These are phyloP conservation scores for Sebastes kiyomatsui DNA, from an alignment of 2,797 vertebrate genomes.

Conservation along the genomic window DNA sequence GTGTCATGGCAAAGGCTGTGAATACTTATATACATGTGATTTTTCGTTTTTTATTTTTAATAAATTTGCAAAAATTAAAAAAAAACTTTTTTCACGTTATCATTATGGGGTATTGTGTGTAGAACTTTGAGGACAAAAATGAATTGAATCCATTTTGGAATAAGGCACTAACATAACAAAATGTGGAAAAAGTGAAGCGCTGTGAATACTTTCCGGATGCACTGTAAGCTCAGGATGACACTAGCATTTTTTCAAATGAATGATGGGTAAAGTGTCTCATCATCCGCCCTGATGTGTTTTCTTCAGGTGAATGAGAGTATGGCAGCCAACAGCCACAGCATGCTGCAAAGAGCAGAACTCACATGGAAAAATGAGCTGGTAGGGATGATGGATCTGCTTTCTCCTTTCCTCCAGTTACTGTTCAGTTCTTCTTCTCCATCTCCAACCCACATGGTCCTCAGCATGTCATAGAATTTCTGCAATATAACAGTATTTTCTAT, in stretches of 20 bases:
- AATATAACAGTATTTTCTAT: not conserved
- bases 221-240: too few species aligned
- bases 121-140: too few species aligned
- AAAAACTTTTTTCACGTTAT: too few species aligned
- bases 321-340: constrained; percentile 46
- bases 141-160: too few species aligned
- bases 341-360: constrained; percentile 58
- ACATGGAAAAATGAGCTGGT: constrained; percentile 88
- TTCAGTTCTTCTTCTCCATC: not conserved
- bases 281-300: constrained; percentile 16
- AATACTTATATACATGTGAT: too few species aligned
- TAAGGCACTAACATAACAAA: too few species aligned
- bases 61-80: too few species aligned
- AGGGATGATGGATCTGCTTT: not conserved
- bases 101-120: too few species aligned
- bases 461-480: not conserved
- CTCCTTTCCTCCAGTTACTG: not conserved
- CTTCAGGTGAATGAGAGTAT: constrained; percentile 78
- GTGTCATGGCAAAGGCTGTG: too few species aligned
- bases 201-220: too few species aligned
- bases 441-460: not conserved
- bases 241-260: not conserved
- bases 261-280: not conserved
- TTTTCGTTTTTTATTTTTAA: too few species aligned
- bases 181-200: too few species aligned